A percentile compares a stretch with the other conserved stretches of the same genome.
Conservation (phyloP, 2,113 vertebrate genomes). For the Arenaria interpres region DNA sequence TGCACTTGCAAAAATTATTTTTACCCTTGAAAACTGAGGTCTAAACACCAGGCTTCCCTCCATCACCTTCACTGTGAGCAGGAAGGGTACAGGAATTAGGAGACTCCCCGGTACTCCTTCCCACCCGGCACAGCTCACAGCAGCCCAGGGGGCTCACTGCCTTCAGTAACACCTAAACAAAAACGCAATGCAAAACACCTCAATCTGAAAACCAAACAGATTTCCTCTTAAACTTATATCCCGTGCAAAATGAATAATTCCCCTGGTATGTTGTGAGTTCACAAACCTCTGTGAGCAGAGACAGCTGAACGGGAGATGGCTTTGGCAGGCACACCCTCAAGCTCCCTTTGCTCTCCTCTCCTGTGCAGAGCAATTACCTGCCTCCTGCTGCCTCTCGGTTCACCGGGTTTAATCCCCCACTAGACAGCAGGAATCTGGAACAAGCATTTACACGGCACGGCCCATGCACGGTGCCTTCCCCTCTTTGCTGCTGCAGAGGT, state of each 20-base stretch:
- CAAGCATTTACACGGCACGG: not conserved
- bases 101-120: rapidly evolving
- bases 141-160: not conserved
- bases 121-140: not conserved
- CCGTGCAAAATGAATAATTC: not conserved
- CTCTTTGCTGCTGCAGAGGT: not conserved
- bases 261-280: rapidly evolving
- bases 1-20: not conserved
- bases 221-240: not conserved
- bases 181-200: not conserved
- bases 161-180: rapidly evolving
- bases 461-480: rapidly evolving
- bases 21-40: not conserved
- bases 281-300: not conserved
- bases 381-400: not conserved
- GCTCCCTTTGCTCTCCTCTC: not conserved
- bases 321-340: not conserved
- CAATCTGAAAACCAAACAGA: not conserved
- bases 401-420: not conserved
- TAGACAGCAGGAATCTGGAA: not conserved
- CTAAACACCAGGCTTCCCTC: not conserved
- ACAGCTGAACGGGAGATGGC: rapidly evolving
- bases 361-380: not conserved
- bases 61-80: not conserved
- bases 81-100: not conserved